Evolutionary conservation across 2,113 vertebrate species (phyloP), one percentile per base, ranked within the genome.

Genomic region (Chascanopsetta lugubris): DNA sequence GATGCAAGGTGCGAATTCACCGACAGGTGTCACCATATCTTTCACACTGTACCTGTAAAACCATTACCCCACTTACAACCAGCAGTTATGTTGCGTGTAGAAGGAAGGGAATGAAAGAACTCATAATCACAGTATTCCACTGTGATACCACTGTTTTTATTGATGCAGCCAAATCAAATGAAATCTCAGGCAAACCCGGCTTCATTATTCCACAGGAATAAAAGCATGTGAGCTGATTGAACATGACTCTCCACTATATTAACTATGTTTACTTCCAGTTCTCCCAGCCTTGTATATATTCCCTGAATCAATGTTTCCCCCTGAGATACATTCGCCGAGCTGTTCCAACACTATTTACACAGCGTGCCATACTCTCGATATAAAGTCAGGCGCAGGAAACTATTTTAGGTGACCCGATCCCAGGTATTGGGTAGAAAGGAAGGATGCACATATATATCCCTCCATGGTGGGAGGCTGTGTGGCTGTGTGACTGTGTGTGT

Each of bases 401-500:
- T 79, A 70, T 84, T 89, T 85, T 79, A 56, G 77, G 56, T 81
- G 69, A 67, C 55, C 80, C 56, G 49, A 70, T 61, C 55, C 65
- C 8, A 64, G 70, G 62, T 87, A 76, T 69, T 69, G 25, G 22
- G 61, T 50, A 61, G 76, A 68, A 62, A 20, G 69, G 49, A 60
- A 65, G 56, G 56, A 76, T 80, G 61, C 77, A 69, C 78, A 72
- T 69, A 72, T 69, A 72, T 57, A 84, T 77, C 81, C 71, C 84
- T 64, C 75, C 80, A 59, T 83, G 75, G 79, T 61, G 77, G 77
- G 75, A 53, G 71, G 49, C 72, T 72, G 70, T 85, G 75, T 77
- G 68, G 77, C 74, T 75, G 69, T 77, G 69, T 84, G 75, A 75
- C 67, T 78, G 76, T 84, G 75, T 77, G 69, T 78, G 76, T 25